A percentile compares a stretch with the other conserved stretches of the same genome.
Evolutionary conservation across 2,797 vertebrate genomes (phyloP).

Genomic region (Strix occidentalis): DNA sequence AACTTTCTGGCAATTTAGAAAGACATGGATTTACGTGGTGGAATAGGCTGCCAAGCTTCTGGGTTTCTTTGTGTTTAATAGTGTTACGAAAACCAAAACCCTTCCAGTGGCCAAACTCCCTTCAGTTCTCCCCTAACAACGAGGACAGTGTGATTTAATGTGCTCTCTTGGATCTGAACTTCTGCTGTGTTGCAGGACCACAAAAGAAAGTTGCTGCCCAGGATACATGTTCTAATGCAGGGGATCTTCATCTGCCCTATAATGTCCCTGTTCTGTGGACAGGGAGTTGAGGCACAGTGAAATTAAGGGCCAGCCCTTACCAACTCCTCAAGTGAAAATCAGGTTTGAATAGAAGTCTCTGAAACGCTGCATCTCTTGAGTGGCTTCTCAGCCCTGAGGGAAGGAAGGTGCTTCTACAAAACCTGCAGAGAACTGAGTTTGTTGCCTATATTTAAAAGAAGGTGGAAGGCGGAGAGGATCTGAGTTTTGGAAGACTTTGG

Average conservation of each 20-base stretch:
- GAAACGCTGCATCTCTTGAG: neutral
- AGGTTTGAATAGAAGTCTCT: neutral
- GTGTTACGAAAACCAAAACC: constrained; percentile 27
- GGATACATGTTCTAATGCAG: neutral
- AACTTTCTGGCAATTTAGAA: constrained; percentile 27
- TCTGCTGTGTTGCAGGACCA: neutral
- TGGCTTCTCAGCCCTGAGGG: neutral
- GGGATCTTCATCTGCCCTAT: neutral
- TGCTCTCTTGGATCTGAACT: constrained; percentile 5
- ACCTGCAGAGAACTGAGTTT: neutral
- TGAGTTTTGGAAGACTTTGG: neutral
- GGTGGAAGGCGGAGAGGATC: neutral
- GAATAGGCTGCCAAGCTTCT: constrained; percentile 36
- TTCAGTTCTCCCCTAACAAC: constrained; percentile 17
- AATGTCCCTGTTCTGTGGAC: neutral
- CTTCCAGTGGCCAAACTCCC: constrained; percentile 9
- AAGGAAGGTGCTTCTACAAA: neutral
- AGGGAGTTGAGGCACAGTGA: neutral
- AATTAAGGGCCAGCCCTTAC: neutral
- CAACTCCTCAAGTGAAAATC: neutral
- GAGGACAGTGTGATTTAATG: constrained; percentile 46
- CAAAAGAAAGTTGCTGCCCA: constrained; percentile 8
- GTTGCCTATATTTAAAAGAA: neutral
- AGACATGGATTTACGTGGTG: constrained; percentile 15
- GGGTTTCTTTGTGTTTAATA: constrained; percentile 49